Percentiles rank a stretch among this genome's conserved stretches.
These are phyloP conservation scores for Platynereis dumerilii DNA, from an alignment of 2,888 invertebrate species.

Conservation along the genomic window DNA sequence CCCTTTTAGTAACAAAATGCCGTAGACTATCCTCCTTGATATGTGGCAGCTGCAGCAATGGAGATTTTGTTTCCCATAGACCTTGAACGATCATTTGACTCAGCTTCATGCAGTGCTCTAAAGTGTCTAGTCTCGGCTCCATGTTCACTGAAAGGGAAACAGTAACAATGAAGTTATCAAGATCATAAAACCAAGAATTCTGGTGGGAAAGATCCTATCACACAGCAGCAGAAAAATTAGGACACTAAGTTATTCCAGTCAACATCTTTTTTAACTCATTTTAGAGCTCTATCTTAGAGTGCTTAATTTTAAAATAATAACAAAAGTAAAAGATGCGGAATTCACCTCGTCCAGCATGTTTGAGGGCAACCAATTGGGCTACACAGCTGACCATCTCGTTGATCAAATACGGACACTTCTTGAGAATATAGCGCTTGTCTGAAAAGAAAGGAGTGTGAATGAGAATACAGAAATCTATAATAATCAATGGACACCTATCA, in stretches of 20 bases:
- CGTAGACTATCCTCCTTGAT: conserved; percentile 82
- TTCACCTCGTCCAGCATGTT: conserved; percentile 83
- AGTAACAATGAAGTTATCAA: too few relatives aligned
- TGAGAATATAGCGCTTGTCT: conserved; percentile 66
- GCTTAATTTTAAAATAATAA: neutral
- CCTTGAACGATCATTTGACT: conserved; percentile 97
- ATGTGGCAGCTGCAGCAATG: conserved; percentile 91
- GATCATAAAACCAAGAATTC: too few relatives aligned
- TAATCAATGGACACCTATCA: too few relatives aligned
- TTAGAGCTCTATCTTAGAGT: too few relatives aligned
- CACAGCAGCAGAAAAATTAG: too few relatives aligned
- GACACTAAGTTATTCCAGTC: too few relatives aligned
- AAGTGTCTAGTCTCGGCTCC: conserved; percentile 77
- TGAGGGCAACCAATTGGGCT: conserved; percentile 84
- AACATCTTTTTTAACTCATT: too few relatives aligned
- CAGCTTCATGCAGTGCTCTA: conserved; percentile 97
- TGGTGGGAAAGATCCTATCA: too few relatives aligned
- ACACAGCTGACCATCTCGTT: conserved; percentile 98
- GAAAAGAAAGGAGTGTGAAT: conserved; percentile 29
- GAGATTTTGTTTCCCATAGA: conserved; percentile 93
- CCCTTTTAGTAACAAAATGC: conserved; percentile 70
- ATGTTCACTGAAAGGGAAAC: conserved; percentile 26
- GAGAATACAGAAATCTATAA: neutral
- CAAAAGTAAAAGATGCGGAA: neutral
- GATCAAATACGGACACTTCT: conserved; percentile 91